Conservation (phyloP, 2,113 vertebrate species). For the Ictalurus furcatus region DNA sequence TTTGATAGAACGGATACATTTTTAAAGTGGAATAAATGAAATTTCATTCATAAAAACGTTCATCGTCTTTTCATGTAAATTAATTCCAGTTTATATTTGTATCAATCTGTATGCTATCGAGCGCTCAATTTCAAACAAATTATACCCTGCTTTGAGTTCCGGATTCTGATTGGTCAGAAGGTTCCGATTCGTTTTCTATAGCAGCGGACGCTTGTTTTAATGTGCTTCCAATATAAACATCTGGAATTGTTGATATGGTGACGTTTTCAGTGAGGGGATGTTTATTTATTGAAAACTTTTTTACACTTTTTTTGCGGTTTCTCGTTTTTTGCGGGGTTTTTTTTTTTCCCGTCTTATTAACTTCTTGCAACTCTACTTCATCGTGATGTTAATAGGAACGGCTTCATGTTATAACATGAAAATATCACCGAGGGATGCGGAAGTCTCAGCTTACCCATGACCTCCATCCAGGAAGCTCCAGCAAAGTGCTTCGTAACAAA, state of each 20-base stretch:
- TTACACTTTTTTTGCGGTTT: too few relatives aligned
- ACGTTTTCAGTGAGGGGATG: background rate
- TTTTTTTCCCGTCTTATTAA: too few relatives aligned
- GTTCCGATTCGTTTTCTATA: background rate
- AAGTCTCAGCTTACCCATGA: background rate
- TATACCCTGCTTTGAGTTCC: background rate
- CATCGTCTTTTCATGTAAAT: background rate
- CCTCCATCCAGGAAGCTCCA: background rate
- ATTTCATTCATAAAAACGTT: too few relatives aligned
- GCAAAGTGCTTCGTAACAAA: background rate
- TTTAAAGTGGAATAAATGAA: background rate
- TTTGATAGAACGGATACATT: background rate
- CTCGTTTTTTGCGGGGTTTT: too few relatives aligned
- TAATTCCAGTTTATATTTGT: background rate
- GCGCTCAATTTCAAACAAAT: background rate
- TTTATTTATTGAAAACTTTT: background rate
- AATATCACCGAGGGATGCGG: too few relatives aligned
- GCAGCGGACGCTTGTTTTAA: background rate
- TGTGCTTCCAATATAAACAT: background rate
- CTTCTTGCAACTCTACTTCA: background rate
- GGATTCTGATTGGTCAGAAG: background rate
- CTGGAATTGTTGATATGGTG: background rate
- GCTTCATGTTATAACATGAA: background rate
- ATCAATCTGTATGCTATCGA: background rate
- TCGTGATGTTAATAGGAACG: background rate